A percentile compares a stretch with the other conserved stretches of the same genome.
These are phyloP conservation scores for Hemaris fuciformis DNA, from an alignment of 2,888 invertebrate genomes.

Conservation along the genomic window DNA sequence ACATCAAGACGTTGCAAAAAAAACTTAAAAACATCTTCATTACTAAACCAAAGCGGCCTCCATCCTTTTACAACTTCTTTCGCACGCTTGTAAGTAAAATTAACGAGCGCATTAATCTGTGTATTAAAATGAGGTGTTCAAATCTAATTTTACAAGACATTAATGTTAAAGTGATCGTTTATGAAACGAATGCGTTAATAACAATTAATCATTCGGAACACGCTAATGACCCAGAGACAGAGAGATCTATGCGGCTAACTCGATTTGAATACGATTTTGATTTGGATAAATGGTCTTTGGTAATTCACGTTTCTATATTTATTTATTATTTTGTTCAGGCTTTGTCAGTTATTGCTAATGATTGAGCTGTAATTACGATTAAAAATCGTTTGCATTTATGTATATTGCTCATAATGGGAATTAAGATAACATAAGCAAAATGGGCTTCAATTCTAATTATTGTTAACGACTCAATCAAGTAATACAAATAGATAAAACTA, in stretches of 20 bases:
- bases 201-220: conserved; percentile 58
- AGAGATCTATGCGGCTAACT: conserved; percentile 20
- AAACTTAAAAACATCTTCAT: background rate
- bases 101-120: conserved; percentile 11
- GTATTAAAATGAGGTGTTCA: conserved; percentile 43
- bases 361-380: background rate
- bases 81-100: conserved; percentile 9
- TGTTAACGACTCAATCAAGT: too few species aligned
- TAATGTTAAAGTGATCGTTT: conserved; percentile 53
- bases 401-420: too few species aligned
- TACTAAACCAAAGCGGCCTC: background rate
- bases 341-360: background rate
- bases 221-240: conserved; percentile 53
- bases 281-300: conserved; percentile 22
- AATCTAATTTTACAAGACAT: conserved; percentile 55
- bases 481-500: too few species aligned
- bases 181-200: conserved; percentile 54
- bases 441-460: too few species aligned
- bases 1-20: background rate
- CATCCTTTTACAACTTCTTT: background rate
- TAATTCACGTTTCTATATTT: background rate
- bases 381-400: background rate
- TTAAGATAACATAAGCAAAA: too few species aligned
- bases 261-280: conserved; percentile 8
- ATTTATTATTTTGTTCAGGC: background rate